Evolutionary conservation across 2,113 vertebrate species (phyloP).

Genomic region (Chlorocebus sabaeus): DNA sequence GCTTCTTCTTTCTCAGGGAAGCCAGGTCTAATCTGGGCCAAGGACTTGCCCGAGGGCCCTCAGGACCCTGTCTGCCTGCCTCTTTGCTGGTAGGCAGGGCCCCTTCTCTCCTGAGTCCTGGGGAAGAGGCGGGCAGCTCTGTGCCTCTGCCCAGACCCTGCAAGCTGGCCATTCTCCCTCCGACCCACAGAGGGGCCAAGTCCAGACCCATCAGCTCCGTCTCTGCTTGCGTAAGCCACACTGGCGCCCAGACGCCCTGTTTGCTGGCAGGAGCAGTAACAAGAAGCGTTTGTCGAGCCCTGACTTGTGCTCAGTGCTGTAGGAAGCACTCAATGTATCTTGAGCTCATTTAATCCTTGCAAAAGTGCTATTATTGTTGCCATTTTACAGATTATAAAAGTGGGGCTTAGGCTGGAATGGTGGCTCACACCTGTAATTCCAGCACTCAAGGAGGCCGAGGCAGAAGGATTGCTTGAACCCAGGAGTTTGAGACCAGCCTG

Average conservation of each 20-base stretch:
- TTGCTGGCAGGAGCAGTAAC: accelerated
- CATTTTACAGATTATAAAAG: not conserved
- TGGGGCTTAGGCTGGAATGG: no score
- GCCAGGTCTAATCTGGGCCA: not conserved
- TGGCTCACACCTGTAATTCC: no score
- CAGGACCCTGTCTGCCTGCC: not conserved
- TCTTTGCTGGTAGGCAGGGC: not conserved
- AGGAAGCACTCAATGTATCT: not conserved
- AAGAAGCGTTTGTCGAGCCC: accelerated
- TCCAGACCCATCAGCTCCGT: not conserved
- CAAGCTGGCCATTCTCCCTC: not conserved
- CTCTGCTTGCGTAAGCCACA: not conserved
- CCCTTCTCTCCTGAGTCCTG: not conserved
- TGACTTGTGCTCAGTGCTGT: not conserved
- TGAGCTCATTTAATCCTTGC: not conserved
- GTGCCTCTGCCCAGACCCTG: not conserved
- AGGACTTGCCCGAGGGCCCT: not conserved
- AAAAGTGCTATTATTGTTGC: not conserved
- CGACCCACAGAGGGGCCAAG: not conserved
- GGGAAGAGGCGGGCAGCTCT: not conserved
- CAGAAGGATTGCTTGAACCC: no score
- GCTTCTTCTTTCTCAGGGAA: not conserved
- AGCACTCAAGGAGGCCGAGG: no score
- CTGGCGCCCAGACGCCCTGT: accelerated
- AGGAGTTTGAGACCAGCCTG: no score